Evolutionary conservation across 2,888 invertebrate genomes (phyloP).

Genomic region (Sisyra nigra): DNA sequence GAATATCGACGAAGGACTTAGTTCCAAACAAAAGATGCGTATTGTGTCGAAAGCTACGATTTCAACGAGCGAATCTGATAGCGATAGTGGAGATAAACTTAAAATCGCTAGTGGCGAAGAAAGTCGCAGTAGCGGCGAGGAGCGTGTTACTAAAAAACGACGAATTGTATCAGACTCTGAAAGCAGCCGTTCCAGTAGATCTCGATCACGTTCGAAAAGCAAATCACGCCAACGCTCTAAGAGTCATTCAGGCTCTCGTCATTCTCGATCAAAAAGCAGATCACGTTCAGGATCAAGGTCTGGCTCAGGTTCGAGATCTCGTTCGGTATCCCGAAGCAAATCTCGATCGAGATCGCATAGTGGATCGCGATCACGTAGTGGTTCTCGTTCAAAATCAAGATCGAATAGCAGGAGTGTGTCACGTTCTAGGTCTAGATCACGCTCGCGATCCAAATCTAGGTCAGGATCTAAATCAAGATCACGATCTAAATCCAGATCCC

Average conservation of each 20-base stretch:
- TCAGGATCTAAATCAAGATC: conserved; percentile 28
- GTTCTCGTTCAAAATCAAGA: conserved; percentile 22
- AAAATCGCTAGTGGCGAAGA: conserved; percentile 40
- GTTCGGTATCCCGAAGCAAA: conserved; percentile 18
- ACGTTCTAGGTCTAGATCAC: conserved; percentile 25
- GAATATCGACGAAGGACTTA: conserved; percentile 46
- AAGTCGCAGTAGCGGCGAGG: conserved; percentile 30
- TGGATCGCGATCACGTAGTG: conserved; percentile 19
- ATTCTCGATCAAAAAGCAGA: conserved; percentile 19
- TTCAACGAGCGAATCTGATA: conserved; percentile 75
- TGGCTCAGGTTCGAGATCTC: conserved; percentile 23
- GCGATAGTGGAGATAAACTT: conserved; percentile 35
- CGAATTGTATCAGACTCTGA: conserved; percentile 48
- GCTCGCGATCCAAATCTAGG: conserved; percentile 28
- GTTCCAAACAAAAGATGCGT: conserved; percentile 70
- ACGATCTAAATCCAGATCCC: conserved; percentile 16
- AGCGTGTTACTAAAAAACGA: conserved; percentile 31
- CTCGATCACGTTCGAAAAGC: conserved; percentile 22
- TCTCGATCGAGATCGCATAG: conserved; percentile 17
- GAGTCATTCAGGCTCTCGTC: conserved; percentile 26
- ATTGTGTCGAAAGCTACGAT: conserved; percentile 91
- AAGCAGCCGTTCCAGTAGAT: conserved; percentile 27
- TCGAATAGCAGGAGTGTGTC: conserved; percentile 22
- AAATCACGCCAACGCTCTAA: conserved; percentile 25
- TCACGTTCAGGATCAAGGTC: conserved; percentile 26